phyloP scores from a whole-genome alignment of 2,113 vertebrate genomes.

The Tapirus terrestris region DNA sequence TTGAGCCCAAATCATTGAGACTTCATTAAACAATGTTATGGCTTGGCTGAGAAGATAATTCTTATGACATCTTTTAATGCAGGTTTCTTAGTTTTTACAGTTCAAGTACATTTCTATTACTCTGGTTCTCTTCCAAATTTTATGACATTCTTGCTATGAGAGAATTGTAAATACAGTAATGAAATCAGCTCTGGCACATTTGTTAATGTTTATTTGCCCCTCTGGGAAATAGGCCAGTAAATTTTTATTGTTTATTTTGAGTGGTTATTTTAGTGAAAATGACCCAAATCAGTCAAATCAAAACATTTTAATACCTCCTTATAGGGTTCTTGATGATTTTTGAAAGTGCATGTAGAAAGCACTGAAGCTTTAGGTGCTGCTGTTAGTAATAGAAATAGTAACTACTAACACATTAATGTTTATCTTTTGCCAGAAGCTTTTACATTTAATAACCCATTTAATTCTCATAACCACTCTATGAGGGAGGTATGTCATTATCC shows the following conservation, averaged over 20 bases:
- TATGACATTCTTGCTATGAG: neutral
- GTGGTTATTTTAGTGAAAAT: constrained; percentile 26
- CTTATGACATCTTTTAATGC: constrained; percentile 22
- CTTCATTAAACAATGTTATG: neutral
- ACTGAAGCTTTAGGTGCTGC: neutral
- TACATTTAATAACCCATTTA: constrained; percentile 16
- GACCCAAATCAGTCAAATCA: neutral
- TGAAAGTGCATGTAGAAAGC: neutral
- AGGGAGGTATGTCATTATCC: neutral
- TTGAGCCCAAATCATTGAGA: neutral
- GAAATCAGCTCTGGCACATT: neutral
- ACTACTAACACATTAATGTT: neutral
- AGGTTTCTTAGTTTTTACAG: constrained; percentile 23
- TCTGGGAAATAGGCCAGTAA: neutral
- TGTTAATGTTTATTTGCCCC: constrained; percentile 14
- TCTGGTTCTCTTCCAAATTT: neutral
- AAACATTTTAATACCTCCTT: neutral
- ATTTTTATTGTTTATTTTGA: constrained; percentile 7
- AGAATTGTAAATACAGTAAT: constrained; percentile 21
- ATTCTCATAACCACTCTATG: neutral
- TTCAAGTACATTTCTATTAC: neutral
- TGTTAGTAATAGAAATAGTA: neutral
- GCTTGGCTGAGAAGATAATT: neutral
- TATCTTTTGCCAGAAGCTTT: neutral
- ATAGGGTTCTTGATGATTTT: neutral